phyloP scores from a whole-genome alignment of 2,888 invertebrate genomes.

The Elgonia sp. region DNA sequence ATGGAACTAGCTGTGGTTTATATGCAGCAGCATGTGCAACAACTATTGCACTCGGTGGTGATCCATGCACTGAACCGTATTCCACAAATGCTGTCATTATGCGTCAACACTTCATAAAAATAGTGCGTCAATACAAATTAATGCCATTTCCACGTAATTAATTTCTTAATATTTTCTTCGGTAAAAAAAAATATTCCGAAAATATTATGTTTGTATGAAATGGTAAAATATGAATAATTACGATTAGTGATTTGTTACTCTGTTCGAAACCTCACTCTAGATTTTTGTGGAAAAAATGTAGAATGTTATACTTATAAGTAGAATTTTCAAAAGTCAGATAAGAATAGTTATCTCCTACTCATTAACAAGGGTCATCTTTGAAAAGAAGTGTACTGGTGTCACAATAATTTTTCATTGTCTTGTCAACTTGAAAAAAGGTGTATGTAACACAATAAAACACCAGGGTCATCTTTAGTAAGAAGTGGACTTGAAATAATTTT shows the following conservation, averaged over 20 bases:
- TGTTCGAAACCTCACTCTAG: no score
- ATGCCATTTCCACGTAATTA: neutral
- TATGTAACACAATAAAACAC: neutral
- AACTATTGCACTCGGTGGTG: neutral
- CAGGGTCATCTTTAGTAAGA: neutral
- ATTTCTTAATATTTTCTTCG: neutral
- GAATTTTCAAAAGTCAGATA: no score
- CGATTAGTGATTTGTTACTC: no score
- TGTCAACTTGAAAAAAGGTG: neutral
- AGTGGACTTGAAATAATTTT: neutral
- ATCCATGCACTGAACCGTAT: neutral
- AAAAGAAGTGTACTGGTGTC: neutral
- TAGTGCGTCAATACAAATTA: neutral
- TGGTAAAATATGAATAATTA: no score
- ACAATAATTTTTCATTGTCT: no score
- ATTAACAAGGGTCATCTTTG: neutral
- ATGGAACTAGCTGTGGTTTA: constrained; percentile 63
- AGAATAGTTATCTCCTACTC: no score
- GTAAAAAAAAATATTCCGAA: no score
- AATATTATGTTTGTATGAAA: no score
- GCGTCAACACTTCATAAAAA: neutral
- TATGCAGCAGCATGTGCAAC: constrained; percentile 5
- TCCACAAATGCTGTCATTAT: neutral
- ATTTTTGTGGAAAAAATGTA: no score
- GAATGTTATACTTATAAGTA: no score